Evolutionary conservation across 2,113 vertebrate genomes (phyloP).

Genomic region (Gobio gobio): DNA sequence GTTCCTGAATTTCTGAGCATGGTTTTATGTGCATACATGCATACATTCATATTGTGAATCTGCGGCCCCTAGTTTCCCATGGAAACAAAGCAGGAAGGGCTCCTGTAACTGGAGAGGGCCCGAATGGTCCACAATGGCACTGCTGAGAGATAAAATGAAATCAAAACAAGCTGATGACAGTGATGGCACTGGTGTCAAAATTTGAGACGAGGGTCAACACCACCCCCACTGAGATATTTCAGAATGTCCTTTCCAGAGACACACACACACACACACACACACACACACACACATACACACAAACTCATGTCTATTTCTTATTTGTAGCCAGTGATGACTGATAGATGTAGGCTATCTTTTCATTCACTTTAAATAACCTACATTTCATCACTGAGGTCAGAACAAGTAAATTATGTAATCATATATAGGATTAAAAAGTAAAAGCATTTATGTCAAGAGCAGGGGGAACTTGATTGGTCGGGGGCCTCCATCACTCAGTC

Average conservation of each 20-base stretch:
- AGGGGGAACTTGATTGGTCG: slow-evolving; percentile 43
- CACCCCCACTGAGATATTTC: slow-evolving; percentile 51
- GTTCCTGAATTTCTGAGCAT: slow-evolving; percentile 65
- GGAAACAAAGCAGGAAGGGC: slow-evolving; percentile 69
- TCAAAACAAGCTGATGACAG: slow-evolving; percentile 82
- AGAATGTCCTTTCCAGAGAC: slow-evolving; percentile 25
- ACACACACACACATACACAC: slow-evolving; percentile 37
- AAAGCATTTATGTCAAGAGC: slow-evolving; percentile 8
- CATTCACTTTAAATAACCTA: background rate
- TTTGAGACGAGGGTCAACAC: slow-evolving; percentile 66
- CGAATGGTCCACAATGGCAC: slow-evolving; percentile 69
- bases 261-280: slow-evolving; percentile 25
- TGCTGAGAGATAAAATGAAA: slow-evolving; percentile 79
- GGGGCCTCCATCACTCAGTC: slow-evolving; percentile 63
- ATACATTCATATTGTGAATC: background rate
- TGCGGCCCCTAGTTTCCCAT: slow-evolving; percentile 73
- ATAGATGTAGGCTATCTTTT: background rate
- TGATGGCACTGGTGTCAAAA: slow-evolving; percentile 75
- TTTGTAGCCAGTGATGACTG: slow-evolving; percentile 13
- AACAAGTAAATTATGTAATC: slow-evolving; percentile 5
- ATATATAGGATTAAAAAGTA: slow-evolving; percentile 24
- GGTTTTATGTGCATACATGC: slow-evolving; percentile 61
- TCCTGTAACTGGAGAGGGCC: slow-evolving; percentile 74
- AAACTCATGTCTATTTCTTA: background rate
- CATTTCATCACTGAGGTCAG: background rate